Evolutionary conservation across 2,113 vertebrate species (phyloP), one percentile per base, ranked within the genome.

Genomic region (Gopherus evgoodei): DNA sequence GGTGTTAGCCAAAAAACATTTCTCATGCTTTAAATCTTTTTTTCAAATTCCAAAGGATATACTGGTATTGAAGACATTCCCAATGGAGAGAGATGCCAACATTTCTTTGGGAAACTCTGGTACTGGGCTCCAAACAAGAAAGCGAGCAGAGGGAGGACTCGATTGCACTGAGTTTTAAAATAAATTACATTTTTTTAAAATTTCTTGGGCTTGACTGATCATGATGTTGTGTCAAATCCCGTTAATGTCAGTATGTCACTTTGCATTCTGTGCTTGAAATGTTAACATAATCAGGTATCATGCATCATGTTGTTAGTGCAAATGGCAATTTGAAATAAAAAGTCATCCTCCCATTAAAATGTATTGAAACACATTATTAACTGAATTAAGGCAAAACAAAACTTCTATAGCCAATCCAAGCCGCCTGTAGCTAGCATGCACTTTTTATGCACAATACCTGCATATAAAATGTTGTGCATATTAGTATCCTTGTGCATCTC

Each of bases 181-280:
- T 91, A 91, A 93, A 95, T 84, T 81, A n/a, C 35, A n/a, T 10
- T 2, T 93, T 86, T 84, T 84, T 83, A 44, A 93, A 93, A 81
- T 86, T 86, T 80, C 25, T 83, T 88, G 35, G 24, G 44, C 72
- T 91, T 95, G n/a, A 88, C 76, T 94, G 56, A 90, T 86, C 38
- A 79, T 16, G 65, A 69, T 89, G 5, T 75, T 96, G 1, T 44
- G 89, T 92, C 56, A 75, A 57, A 89, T 65, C 21, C 9, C 81
- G 12, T 86, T 91, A 86, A 85, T 79, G 35, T 88, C 42, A 98
- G 25, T 14, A 72, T 78, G 96, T 96, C 85, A 90, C 80, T 92
- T 91, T 75, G 35, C 22, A 81, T 93, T 44, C 21, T 79, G 3
- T 87, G 21, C 79, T 81, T 89, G 91, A 90, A 75, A 72, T 92